Conservation (phyloP, 1,140 invertebrate genomes). For the Chlorops oryzae region DNA sequence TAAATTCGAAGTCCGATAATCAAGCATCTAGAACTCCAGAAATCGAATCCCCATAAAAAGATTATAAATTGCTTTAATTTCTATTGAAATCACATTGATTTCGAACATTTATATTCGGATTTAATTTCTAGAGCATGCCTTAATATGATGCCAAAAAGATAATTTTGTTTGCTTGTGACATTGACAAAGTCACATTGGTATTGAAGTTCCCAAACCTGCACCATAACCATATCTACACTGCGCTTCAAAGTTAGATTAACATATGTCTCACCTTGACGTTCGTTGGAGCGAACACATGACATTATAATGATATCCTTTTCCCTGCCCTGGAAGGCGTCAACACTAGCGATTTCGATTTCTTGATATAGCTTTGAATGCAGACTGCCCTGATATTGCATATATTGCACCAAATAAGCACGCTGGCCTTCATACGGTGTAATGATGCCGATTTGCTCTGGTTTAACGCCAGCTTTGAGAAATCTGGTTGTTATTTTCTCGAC, state of each 20-base stretch:
- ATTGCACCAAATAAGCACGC: conserved; percentile 94
- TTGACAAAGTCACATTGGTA: too few relatives aligned
- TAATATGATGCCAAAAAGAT: too few relatives aligned
- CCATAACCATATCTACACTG: too few relatives aligned
- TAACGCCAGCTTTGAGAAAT: conserved; percentile 89
- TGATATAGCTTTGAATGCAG: conserved; percentile 95
- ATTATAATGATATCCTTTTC: conserved; percentile 99
- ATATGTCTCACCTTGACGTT: conserved; percentile 69
- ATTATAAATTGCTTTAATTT: too few relatives aligned
- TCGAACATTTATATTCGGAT: too few relatives aligned
- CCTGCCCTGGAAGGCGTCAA: conserved; percentile 95
- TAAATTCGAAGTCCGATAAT: too few relatives aligned
- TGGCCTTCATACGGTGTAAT: conserved; percentile 99
- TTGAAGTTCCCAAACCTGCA: too few relatives aligned
- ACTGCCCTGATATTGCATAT: conserved; percentile 98
- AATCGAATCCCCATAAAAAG: too few relatives aligned
- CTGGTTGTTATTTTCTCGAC: conserved; percentile 96
- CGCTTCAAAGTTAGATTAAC: not conserved
- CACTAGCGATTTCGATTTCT: conserved; percentile 98
- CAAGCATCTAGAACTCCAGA: too few relatives aligned
- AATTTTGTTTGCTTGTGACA: too few relatives aligned
- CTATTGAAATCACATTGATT: too few relatives aligned
- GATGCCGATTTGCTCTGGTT: conserved; percentile 98
- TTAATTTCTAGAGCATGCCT: too few relatives aligned
- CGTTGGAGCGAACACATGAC: conserved; percentile 88